Base-by-base conservation (phyloP, 1,140 invertebrate species). In the Hestina assimilis region DNA sequence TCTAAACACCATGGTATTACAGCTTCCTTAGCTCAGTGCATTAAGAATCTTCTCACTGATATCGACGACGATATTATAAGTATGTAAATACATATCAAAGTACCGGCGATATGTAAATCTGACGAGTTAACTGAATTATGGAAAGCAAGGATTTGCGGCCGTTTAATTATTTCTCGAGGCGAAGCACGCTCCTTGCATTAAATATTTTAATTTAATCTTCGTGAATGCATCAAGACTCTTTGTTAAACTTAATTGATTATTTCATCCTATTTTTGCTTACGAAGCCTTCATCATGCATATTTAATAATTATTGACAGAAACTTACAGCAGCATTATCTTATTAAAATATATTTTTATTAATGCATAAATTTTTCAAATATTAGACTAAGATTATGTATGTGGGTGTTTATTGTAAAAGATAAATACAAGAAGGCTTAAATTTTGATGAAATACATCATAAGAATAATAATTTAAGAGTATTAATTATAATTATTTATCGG, bases 121-220 rank as follows among this genome's bases (percentile, higher is more conserved):
- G 48, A 43, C 31, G 50, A 63, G 58, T 68, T 59, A 63, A 59
- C 43, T 59, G 50, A 73, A 63, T 67, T 63, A 73, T 61, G 69
- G 43, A 63, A 63, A 69, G 63, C 60, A 51, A 50, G 62, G 69
- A 69, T 69, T 69, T 65, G 59, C 31, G 59, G 57, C 59, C 42
- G 60, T 67, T 70, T 75, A 75, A 72, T 75, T 70, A 75, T 72
- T 63, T 72, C 70, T 63, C 58, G 51, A 55, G 48, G 54, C 58
- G 58, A 54, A 41, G 31, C 51, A 55, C 55, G 62, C 51, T 55
- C 40, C 55, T 67, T 66, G 69, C 66, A 64, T 72, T 63, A 69
- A 72, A 72, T 72, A 75, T 72, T 72, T 63, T 69, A 72, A 75
- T 73, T 72, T 67, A 71, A 72, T 66, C 60, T 54, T 24, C 41